These are phyloP conservation scores for Brachynemurus nebulosus DNA, from an alignment of 2,888 invertebrate species.

Conservation along the genomic window DNA sequence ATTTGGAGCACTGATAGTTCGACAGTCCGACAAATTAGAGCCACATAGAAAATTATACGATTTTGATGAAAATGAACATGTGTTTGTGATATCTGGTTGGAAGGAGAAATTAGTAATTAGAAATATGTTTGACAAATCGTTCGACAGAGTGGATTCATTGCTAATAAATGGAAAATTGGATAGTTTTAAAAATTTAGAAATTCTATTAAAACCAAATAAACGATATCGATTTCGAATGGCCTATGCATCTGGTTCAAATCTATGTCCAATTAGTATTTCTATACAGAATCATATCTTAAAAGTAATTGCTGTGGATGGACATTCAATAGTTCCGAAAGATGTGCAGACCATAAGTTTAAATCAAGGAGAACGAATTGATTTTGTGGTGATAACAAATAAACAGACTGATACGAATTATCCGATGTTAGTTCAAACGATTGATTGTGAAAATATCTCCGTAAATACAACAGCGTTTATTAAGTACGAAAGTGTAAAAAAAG, in stretches of 20 bases:
- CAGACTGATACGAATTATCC: constrained; percentile 41
- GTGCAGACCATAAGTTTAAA: constrained; percentile 42
- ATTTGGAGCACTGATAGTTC: constrained; percentile 55
- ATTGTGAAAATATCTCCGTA: constrained; percentile 35
- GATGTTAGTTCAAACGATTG: constrained; percentile 36
- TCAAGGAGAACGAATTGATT: constrained; percentile 64
- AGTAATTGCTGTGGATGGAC: constrained; percentile 58
- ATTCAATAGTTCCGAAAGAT: constrained; percentile 42
- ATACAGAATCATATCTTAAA: constrained; percentile 49
- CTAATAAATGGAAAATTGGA: constrained; percentile 47
- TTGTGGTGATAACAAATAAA: constrained; percentile 50
- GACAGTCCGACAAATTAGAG: constrained; percentile 46
- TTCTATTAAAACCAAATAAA: constrained; percentile 41
- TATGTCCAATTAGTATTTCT: constrained; percentile 52
- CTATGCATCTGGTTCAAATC: constrained; percentile 50
- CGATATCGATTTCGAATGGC: constrained; percentile 51
- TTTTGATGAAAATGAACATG: constrained; percentile 52
- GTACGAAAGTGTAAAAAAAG: constrained; percentile 25
- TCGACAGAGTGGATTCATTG: constrained; percentile 38
- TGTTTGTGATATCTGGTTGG: constrained; percentile 58
- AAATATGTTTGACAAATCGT: constrained; percentile 29
- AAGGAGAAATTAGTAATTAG: constrained; percentile 35
- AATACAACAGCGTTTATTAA: constrained; percentile 39
- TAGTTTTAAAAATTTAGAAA: constrained; percentile 26
- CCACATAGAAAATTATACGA: constrained; percentile 51